These are phyloP conservation scores for Mycalesis mineus DNA, from an alignment of 2,888 invertebrate genomes.

Conservation along the genomic window DNA sequence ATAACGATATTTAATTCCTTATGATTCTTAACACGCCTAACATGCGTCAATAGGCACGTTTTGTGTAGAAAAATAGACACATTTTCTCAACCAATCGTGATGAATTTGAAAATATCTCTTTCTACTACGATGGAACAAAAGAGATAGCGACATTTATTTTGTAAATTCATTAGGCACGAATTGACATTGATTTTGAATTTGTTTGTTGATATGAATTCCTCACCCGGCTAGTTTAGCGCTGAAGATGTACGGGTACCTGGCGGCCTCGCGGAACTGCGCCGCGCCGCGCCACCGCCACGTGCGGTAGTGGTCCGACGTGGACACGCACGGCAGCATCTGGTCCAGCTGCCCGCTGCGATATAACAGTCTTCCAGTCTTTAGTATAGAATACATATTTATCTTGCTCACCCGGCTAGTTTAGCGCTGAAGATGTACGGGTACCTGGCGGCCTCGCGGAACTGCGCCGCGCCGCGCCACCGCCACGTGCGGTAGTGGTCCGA, in stretches of 20 bases:
- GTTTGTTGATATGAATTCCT: constrained; percentile 28
- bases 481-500: constrained; percentile 58
- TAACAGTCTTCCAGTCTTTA: no score
- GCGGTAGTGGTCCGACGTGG: constrained; percentile 52
- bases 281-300: constrained; percentile 58
- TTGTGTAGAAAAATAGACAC: no score
- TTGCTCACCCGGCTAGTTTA: constrained; percentile 55
- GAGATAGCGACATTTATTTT: no score
- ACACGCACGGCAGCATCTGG: constrained; percentile 60
- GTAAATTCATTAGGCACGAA: no score
- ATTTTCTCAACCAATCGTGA: no score
- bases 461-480: constrained; percentile 49
- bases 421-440: constrained; percentile 44
- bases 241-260: constrained; percentile 46
- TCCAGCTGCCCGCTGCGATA: constrained; percentile 69
- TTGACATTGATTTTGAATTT: not conserved
- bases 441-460: constrained; percentile 49
- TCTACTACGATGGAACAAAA: no score
- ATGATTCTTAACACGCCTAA: no score
- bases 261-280: constrained; percentile 45
- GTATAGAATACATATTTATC: constrained; percentile 26
- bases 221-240: constrained; percentile 53
- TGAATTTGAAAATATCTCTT: no score
- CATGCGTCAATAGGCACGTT: no score
- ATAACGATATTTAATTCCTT: not conserved